Percentiles rank a stretch among this genome's conserved stretches.
Conservation (phyloP, 2,113 vertebrate genomes). For the Hippocampus zosterae region DNA sequence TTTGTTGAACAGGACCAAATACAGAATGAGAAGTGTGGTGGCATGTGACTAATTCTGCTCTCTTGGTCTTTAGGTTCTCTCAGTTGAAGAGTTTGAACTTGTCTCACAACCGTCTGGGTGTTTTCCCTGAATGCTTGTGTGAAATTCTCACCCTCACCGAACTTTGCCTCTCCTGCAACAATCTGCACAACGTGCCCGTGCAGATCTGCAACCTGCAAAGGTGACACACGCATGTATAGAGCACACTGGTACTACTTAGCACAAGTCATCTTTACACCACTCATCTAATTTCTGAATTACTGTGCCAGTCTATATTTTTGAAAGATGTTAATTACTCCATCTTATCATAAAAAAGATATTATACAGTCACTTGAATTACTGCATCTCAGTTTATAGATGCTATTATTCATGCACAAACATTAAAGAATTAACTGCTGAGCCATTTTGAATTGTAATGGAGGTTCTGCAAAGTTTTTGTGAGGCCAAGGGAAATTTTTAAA, state of each 20-base stretch:
- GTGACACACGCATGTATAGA: slow-evolving; percentile 57
- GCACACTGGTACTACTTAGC: background rate
- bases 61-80: slow-evolving; percentile 78
- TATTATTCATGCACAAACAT: too few relatives aligned
- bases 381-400: too few relatives aligned
- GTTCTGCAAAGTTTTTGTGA: too few relatives aligned
- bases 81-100: slow-evolving; percentile 92
- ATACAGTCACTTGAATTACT: too few relatives aligned
- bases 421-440: too few relatives aligned
- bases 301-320: background rate
- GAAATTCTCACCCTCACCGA: slow-evolving; percentile 88
- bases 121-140: slow-evolving; percentile 85
- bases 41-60: background rate
- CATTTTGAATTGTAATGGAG: too few relatives aligned
- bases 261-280: background rate
- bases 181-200: slow-evolving; percentile 75
- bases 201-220: slow-evolving; percentile 83
- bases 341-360: too few relatives aligned
- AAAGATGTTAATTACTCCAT: too few relatives aligned
- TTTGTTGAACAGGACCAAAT: background rate
- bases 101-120: slow-evolving; percentile 88
- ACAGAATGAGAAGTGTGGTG: background rate
- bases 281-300: background rate
- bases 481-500: too few relatives aligned
- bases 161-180: slow-evolving; percentile 90